Percentiles rank a stretch among this genome's conserved stretches.
phyloP scores from a whole-genome alignment of 2,888 invertebrate species.

The Allophyes oxyacanthae region DNA sequence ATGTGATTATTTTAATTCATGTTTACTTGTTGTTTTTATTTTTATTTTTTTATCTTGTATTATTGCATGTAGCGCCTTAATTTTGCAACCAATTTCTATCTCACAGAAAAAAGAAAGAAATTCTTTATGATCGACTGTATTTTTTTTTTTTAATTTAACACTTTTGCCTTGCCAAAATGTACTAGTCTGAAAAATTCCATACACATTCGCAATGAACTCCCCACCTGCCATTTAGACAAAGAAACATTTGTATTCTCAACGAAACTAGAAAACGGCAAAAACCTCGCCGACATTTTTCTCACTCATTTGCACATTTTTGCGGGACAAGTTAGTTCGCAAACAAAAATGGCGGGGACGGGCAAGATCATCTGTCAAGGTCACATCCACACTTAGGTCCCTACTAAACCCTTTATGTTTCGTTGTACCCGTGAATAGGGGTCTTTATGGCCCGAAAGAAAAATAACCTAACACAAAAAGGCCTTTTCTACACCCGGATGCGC shows the following conservation, averaged over 20 bases:
- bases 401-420: conserved; percentile 66
- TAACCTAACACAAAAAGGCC: conserved; percentile 70
- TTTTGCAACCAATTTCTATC: too few species aligned
- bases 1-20: too few species aligned
- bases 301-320: conserved; percentile 54
- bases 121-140: too few species aligned
- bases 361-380: conserved; percentile 63
- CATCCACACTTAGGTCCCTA: conserved; percentile 61
- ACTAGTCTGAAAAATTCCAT: not conserved
- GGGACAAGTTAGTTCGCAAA: conserved; percentile 43
- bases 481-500: conserved; percentile 72
- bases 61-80: too few species aligned
- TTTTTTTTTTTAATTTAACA: too few species aligned
- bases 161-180: too few species aligned
- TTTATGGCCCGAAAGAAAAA: conserved; percentile 69
- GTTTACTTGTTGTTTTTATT: too few species aligned
- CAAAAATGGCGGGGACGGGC: conserved; percentile 33
- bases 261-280: conserved; percentile 42
- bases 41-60: too few species aligned
- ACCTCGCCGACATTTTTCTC: conserved; percentile 43
- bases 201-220: conserved; percentile 14
- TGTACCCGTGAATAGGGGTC: conserved; percentile 57
- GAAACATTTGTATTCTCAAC: conserved; percentile 37
- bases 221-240: conserved; percentile 32
- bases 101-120: too few species aligned